phyloP scores from a whole-genome alignment of 2,113 vertebrate species.

The Menidia beryllina region DNA sequence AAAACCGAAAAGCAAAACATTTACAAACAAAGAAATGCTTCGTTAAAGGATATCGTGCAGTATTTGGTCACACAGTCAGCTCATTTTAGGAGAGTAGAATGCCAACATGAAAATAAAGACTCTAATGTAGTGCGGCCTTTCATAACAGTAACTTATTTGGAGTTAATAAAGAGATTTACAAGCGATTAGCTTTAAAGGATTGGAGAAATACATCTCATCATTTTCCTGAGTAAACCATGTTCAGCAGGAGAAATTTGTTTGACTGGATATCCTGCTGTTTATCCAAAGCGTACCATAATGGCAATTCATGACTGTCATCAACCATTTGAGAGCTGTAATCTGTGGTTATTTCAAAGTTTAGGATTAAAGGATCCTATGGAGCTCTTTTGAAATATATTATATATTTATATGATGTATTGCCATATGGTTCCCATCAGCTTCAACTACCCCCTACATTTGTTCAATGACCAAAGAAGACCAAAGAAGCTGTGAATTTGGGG shows the following conservation, averaged over 20 bases:
- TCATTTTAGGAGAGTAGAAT: constrained; percentile 2
- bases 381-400: too few species aligned
- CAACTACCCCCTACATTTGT: too few species aligned
- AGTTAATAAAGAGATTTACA: constrained; percentile 6
- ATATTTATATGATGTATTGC: too few species aligned
- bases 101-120: background rate
- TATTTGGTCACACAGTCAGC: background rate
- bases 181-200: constrained; percentile 4
- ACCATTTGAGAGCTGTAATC: constrained; percentile 22
- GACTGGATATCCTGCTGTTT: too few species aligned
- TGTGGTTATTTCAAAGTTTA: constrained; percentile 1
- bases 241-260: too few species aligned
- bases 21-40: too few species aligned
- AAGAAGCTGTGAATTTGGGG: too few species aligned
- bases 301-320: constrained; percentile 18
- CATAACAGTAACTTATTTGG: background rate
- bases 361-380: constrained; percentile 18
- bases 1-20: background rate
- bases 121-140: constrained; percentile 4
- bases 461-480: too few species aligned
- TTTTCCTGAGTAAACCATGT: too few species aligned
- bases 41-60: too few species aligned
- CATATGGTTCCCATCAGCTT: too few species aligned
- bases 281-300: constrained; percentile 18
- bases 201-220: background rate